Evolutionary conservation across 2,888 invertebrate species (phyloP), one percentile per base, ranked within the genome.

Genomic region (Drosophila phalerata): DNA sequence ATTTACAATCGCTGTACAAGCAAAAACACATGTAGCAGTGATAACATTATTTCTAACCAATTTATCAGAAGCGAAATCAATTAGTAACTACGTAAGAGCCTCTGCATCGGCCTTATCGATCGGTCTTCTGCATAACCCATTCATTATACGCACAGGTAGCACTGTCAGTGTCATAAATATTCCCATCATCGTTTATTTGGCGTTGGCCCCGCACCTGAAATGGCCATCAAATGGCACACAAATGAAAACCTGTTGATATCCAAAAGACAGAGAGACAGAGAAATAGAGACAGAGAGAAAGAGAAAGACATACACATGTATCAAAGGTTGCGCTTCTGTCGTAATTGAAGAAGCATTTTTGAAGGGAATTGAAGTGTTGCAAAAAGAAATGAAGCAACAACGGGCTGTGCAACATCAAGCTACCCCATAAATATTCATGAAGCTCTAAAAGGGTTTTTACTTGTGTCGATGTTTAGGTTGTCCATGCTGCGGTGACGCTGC

Each of bases 141-240:
- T 85, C 88, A 85, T 85, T 88, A 88, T 85, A 84, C 81, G 85
- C 78, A 77, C 74, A 79, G 67, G 43, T 67, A 73, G 75, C 78
- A 80, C 68, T 84, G 85, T 77, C 76, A 78, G 70, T 86, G 89
- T 86, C 89, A 90, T 89, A 89, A 89, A 90, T 89, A 85, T 89
- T 89, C 88, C 86, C 90, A 89, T 89, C 85, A 85, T 81, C 82
- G 88, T 88, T 85, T 85, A 81, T 81, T 73, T 83, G 73, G 65
- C 68, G 61, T 73, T 47, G 13, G 13, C 11, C 34, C 34, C 34
- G n/a, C 70, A 67, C 22, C 57, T 51, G 60, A 73, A 76, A 73
- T 69, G 61, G 73, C 81, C 77, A 87, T 87, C 83, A 84, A 84
- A 87, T 79, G 79, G 79, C 77, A 69, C 77, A 69, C 77, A 85